Percentiles rank a stretch among this genome's conserved stretches.
phyloP scores from a whole-genome alignment of 2,888 invertebrate genomes.

The Eupithecia vulgata region DNA sequence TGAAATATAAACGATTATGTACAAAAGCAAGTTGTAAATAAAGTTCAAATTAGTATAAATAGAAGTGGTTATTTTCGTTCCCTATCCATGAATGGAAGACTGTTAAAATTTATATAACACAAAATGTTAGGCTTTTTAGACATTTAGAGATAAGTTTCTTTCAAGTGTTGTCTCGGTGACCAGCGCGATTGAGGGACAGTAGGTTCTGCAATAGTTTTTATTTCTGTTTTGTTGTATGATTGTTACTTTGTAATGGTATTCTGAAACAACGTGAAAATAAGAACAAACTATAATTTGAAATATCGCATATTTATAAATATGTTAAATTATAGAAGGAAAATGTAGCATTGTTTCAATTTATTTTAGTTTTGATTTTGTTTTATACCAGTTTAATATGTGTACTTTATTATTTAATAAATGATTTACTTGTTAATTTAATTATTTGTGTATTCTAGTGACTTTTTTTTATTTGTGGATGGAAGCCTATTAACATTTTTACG shows the following conservation, averaged over 20 bases:
- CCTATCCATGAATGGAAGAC: conserved; percentile 16
- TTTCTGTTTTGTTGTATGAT: conserved; percentile 46
- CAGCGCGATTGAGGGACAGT: conserved; percentile 1
- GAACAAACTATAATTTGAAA: conserved; percentile 24
- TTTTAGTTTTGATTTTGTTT: conserved; percentile 53
- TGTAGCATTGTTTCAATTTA: conserved; percentile 37
- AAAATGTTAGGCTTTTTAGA: neutral
- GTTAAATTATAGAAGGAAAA: conserved; percentile 16
- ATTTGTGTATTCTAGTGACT: conserved; percentile 51
- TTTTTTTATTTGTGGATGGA: too few species aligned
- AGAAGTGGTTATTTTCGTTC: conserved; percentile 36
- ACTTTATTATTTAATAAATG: conserved; percentile 59
- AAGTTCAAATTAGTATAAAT: conserved; percentile 21
- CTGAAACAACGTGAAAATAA: conserved; percentile 18
- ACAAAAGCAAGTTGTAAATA: conserved; percentile 17
- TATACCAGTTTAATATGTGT: conserved; percentile 62
- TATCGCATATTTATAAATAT: conserved; percentile 13
- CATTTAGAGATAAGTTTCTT: conserved; percentile 10
- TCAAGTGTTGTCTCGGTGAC: neutral
- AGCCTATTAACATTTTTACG: neutral
- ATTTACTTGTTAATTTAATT: conserved; percentile 64
- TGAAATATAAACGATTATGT: conserved; percentile 32
- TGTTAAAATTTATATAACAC: neutral
- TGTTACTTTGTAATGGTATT: conserved; percentile 41
- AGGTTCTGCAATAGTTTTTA: conserved; percentile 44